Percentiles rank a stretch among this genome's conserved stretches.
phyloP scores from a whole-genome alignment of 2,113 vertebrate species.

The Ceyx cyanopectus region DNA sequence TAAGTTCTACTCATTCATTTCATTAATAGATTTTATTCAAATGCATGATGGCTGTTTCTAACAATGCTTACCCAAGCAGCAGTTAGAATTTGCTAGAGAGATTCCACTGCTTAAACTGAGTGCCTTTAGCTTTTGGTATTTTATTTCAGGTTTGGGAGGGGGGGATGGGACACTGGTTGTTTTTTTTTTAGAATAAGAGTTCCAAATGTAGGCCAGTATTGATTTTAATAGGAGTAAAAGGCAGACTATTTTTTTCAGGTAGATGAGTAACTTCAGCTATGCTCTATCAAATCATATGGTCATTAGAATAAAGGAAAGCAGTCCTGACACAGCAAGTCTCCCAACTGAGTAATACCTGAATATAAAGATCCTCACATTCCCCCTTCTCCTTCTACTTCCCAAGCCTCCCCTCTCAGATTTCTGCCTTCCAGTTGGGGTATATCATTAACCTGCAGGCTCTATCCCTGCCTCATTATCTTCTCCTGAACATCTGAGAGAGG shows the following conservation, averaged over 20 bases:
- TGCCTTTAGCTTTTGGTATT: background rate
- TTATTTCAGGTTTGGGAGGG: background rate
- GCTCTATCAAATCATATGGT: background rate
- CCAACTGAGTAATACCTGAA: background rate
- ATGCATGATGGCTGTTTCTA: background rate
- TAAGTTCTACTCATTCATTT: conserved; percentile 17
- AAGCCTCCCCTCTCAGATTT: background rate
- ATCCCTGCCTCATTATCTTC: conserved; percentile 32
- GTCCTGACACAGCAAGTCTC: conserved; percentile 1
- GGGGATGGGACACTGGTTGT: too few species aligned
- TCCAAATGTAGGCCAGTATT: background rate
- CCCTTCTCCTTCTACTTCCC: background rate
- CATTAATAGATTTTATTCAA: conserved; percentile 37
- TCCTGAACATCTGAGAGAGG: conserved; percentile 5
- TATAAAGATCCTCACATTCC: background rate
- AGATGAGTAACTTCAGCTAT: conserved; percentile 5
- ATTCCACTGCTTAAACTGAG: background rate
- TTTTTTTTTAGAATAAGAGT: background rate
- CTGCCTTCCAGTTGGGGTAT: conserved; percentile 17
- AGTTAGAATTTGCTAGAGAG: background rate
- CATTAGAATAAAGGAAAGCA: background rate
- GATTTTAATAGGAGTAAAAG: background rate
- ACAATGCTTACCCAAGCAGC: background rate
- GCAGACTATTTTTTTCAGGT: background rate
- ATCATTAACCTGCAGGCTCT: conserved; percentile 43